Conservation (phyloP, 2,888 invertebrate species). For the Athetis lepigone region DNA sequence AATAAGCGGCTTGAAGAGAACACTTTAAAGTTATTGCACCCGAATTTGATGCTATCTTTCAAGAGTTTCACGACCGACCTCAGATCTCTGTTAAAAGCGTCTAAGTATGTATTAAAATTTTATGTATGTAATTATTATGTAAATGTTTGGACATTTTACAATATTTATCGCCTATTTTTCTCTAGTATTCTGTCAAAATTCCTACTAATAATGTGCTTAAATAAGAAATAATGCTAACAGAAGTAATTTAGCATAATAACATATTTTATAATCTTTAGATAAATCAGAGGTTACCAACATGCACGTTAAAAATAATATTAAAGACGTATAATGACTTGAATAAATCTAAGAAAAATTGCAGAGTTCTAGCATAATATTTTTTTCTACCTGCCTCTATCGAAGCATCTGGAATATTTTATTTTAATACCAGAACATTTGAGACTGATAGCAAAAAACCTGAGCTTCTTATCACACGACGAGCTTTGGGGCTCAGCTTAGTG, state of each 20-base stretch:
- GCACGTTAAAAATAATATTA: conserved; percentile 28
- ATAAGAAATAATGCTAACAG: conserved; percentile 40
- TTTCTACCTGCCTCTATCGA: conserved; percentile 20
- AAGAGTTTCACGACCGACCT: conserved; percentile 48
- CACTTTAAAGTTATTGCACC: conserved; percentile 69
- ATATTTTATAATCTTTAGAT: conserved; percentile 29
- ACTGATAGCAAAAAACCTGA: conserved; percentile 72
- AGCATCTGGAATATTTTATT: conserved; percentile 54
- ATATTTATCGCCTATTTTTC: conserved; percentile 54
- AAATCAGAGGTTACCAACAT: conserved; percentile 40
- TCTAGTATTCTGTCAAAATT: conserved; percentile 45
- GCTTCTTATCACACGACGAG: conserved; percentile 70
- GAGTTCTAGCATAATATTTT: conserved; percentile 18
- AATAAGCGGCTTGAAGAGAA: conserved; percentile 55
- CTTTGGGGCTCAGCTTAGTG: conserved; percentile 72
- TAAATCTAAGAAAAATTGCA: conserved; percentile 27
- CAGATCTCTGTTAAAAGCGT: conserved; percentile 50
- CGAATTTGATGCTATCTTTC: conserved; percentile 67
- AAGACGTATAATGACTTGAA: conserved; percentile 31
- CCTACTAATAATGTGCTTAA: conserved; percentile 34
- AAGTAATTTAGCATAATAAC: conserved; percentile 52
- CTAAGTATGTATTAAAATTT: conserved; percentile 60
- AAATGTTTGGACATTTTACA: conserved; percentile 53
- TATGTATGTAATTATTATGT: conserved; percentile 64
- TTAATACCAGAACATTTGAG: conserved; percentile 66